A percentile compares a stretch with the other conserved stretches of the same genome.
These are phyloP conservation scores for Erebia aethiops DNA, from an alignment of 2,888 invertebrate genomes.

Conservation along the genomic window DNA sequence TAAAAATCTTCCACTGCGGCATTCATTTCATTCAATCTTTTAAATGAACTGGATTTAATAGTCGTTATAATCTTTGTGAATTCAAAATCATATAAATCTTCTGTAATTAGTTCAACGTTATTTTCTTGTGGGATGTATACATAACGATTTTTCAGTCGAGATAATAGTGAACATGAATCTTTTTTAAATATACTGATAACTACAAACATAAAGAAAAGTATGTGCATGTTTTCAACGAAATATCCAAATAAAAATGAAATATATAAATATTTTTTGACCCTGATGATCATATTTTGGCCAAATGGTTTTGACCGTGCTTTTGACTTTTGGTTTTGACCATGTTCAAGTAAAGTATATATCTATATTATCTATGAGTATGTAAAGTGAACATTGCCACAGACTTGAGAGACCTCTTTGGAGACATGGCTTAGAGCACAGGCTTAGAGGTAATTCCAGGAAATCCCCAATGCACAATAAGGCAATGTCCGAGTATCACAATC, in stretches of 20 bases:
- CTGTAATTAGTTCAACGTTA: conserved; percentile 22
- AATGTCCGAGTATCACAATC: too few species aligned
- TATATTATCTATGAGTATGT: too few species aligned
- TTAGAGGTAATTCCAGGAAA: too few species aligned
- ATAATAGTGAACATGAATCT: conserved; percentile 38
- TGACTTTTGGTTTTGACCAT: too few species aligned
- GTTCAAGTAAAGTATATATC: too few species aligned
- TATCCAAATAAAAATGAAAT: neutral
- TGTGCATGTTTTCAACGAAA: neutral
- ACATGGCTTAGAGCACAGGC: too few species aligned
- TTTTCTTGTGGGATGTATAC: conserved; percentile 39
- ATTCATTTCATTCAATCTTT: neutral
- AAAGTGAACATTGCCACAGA: too few species aligned
- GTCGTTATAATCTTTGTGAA: conserved; percentile 21
- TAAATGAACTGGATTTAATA: neutral
- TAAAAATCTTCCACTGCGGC: neutral
- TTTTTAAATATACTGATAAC: conserved; percentile 16
- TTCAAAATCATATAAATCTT: conserved; percentile 41
- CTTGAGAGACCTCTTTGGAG: too few species aligned
- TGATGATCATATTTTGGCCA: too few species aligned
- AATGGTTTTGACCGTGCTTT: too few species aligned
- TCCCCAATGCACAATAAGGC: too few species aligned
- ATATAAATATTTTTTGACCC: too few species aligned
- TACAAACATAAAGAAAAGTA: neutral
- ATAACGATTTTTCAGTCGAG: conserved; percentile 41